Conservation (phyloP, 2,888 invertebrate species). For the Rhodophaea formosa region DNA sequence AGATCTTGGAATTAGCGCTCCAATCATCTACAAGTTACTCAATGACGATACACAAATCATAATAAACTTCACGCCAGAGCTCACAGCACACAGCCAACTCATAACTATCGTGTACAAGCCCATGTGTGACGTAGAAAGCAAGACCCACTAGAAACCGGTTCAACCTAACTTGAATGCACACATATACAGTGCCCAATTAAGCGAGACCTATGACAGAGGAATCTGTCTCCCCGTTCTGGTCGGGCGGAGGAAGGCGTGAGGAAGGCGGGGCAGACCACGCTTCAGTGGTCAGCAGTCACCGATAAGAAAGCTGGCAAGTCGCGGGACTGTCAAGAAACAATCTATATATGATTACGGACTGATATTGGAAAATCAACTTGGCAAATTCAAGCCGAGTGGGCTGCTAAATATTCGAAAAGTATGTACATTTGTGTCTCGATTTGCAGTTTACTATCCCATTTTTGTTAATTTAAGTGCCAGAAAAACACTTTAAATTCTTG, state of each 20-base stretch:
- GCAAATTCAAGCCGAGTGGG: conserved; percentile 21
- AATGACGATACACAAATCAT: conserved; percentile 62
- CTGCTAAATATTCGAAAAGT: conserved; percentile 7
- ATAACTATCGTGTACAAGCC: conserved; percentile 63
- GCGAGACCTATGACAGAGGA: conserved; percentile 65
- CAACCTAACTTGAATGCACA: conserved; percentile 68
- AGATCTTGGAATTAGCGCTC: no score
- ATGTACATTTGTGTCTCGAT: neutral
- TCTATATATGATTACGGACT: conserved; percentile 52
- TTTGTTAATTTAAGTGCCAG: no score
- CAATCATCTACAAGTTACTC: no score
- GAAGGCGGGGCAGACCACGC: conserved; percentile 53
- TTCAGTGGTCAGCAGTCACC: conserved; percentile 57
- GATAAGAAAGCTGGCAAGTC: conserved; percentile 71
- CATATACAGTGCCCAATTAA: conserved; percentile 70
- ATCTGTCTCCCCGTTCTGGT: conserved; percentile 53
- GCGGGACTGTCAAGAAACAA: conserved; percentile 61
- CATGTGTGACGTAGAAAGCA: conserved; percentile 73
- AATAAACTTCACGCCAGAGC: conserved; percentile 64
- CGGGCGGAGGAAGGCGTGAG: conserved; percentile 40
- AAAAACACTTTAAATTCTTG: no score
- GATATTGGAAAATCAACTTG: conserved; percentile 31
- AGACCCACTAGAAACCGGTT: conserved; percentile 70
- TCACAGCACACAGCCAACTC: conserved; percentile 48
- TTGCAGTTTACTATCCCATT: no score